Evolutionary conservation across 2,797 vertebrate species (phyloP).

Genomic region (Aythya fuligula): DNA sequence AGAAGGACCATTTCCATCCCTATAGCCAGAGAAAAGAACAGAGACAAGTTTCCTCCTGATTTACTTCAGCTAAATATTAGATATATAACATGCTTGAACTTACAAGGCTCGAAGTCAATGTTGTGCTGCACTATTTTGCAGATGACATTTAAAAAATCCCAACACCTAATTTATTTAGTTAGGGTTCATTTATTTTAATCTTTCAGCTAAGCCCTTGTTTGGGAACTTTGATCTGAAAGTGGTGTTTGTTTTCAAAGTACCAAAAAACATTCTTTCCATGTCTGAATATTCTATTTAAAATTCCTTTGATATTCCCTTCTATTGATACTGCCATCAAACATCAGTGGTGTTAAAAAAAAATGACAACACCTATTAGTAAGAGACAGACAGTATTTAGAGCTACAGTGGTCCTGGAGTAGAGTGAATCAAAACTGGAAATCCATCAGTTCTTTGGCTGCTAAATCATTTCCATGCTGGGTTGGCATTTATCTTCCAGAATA

Average conservation of each 20-base stretch:
- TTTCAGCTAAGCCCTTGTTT: conserved; percentile 31
- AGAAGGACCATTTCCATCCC: background rate
- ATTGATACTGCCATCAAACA: background rate
- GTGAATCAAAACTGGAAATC: conserved; percentile 45
- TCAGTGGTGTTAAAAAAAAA: background rate
- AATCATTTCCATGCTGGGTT: conserved; percentile 63
- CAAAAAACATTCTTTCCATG: background rate
- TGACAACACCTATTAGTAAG: background rate
- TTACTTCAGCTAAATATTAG: background rate
- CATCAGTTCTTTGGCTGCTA: conserved; percentile 50
- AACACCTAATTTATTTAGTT: conserved; percentile 44
- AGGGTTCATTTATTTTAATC: conserved; percentile 54
- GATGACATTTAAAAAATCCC: conserved; percentile 25
- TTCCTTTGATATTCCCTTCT: conserved; percentile 31
- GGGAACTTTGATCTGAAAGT: conserved; percentile 48
- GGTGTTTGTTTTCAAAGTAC: conserved; percentile 55
- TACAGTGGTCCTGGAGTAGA: background rate
- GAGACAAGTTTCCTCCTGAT: background rate
- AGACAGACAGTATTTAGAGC: conserved; percentile 8
- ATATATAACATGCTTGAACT: background rate
- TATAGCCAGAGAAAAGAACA: background rate
- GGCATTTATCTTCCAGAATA: conserved; percentile 61
- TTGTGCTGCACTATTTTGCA: background rate
- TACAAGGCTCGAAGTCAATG: background rate
- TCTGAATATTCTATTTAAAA: conserved; percentile 43